A percentile compares a stretch with the other conserved stretches of the same genome.
These are phyloP conservation scores for Onthophagus sagittarius DNA, from an alignment of 2,888 invertebrate species.

Conservation along the genomic window DNA sequence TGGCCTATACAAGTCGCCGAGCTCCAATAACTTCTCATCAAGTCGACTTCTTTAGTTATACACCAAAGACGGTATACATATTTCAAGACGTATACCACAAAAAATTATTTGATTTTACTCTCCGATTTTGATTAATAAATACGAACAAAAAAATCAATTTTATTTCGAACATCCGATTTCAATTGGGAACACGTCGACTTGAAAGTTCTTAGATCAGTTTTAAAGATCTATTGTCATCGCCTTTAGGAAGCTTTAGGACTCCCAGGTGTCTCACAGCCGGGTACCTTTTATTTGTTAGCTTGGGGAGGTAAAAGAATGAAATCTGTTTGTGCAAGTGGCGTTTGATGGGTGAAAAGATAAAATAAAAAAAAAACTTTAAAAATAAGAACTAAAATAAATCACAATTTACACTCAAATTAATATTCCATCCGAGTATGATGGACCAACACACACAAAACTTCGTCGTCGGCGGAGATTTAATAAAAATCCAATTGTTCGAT, in stretches of 20 bases:
- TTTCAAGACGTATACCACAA: background rate
- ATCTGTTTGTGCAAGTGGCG: background rate
- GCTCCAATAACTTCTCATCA: background rate
- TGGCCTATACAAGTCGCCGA: background rate
- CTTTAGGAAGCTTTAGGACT: background rate
- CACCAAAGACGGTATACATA: background rate
- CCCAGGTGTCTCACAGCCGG: background rate
- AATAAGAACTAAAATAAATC: background rate
- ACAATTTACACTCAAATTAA: conserved; percentile 9
- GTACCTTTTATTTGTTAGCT: background rate
- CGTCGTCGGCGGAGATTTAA: conserved; percentile 3
- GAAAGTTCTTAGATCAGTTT: background rate
- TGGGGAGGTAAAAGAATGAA: background rate
- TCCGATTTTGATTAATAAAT: too few relatives aligned
- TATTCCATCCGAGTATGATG: background rate
- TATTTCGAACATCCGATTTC: background rate
- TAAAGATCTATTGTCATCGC: background rate
- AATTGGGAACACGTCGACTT: background rate
- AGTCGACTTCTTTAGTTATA: background rate
- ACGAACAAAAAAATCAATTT: too few relatives aligned
- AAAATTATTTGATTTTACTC: background rate
- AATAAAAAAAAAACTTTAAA: background rate
- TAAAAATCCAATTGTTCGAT: conserved; percentile 13
- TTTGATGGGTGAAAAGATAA: background rate
- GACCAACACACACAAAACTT: background rate